Evolutionary conservation across 1,140 invertebrate species (phyloP).

Genomic region (Temnothorax nylanderi): DNA sequence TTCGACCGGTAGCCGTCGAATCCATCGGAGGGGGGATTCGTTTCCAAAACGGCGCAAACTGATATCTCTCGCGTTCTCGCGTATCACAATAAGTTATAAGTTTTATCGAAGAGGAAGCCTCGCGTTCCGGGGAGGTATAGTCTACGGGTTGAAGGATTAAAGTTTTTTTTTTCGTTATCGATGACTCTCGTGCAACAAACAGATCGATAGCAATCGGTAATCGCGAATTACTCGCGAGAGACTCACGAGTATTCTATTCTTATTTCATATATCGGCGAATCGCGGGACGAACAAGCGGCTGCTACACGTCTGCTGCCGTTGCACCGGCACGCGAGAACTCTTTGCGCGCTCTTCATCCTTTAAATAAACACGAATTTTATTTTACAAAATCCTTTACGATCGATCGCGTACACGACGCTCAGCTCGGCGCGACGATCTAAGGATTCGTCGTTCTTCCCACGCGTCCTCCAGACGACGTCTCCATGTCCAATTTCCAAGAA

Average conservation of each 20-base stretch:
- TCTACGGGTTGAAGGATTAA: constrained; percentile 36
- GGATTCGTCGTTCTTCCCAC: neutral
- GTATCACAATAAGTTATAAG: constrained; percentile 50
- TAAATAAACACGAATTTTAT: neutral
- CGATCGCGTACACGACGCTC: neutral
- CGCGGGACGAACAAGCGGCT: too few species aligned
- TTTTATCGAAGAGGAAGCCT: constrained; percentile 22
- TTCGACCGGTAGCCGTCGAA: constrained; percentile 33
- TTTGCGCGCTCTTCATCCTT: neutral
- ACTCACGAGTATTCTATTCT: neutral
- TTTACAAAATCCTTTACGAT: neutral
- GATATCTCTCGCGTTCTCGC: neutral
- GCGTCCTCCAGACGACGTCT: constrained; percentile 7
- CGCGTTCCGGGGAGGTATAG: neutral
- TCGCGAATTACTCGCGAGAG: neutral
- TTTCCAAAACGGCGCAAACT: neutral
- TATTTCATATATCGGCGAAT: neutral
- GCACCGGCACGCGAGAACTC: neutral
- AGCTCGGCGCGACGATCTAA: neutral
- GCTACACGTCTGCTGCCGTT: neutral
- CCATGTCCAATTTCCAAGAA: neutral
- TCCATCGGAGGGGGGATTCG: neutral
- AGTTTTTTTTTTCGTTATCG: neutral
- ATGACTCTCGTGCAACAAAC: neutral
- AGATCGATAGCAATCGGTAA: neutral